phyloP scores from a whole-genome alignment of 1,140 invertebrate genomes.

The Heliconius nattereri region DNA sequence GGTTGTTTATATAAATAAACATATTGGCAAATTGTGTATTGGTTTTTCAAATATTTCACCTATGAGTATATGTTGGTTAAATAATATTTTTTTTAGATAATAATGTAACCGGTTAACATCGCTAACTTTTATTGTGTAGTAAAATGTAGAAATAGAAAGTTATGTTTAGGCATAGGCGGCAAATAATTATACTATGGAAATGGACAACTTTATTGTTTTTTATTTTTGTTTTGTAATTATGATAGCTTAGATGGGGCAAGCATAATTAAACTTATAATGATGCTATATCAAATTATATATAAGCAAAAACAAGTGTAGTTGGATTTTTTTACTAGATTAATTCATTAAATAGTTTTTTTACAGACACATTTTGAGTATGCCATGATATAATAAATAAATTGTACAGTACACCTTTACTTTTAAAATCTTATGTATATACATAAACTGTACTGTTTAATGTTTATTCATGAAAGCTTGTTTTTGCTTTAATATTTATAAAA shows the following conservation, averaged over 20 bases:
- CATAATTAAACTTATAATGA: constrained; percentile 24
- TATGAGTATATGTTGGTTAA: too few relatives aligned
- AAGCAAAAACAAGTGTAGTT: constrained; percentile 31
- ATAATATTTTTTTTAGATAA: too few relatives aligned
- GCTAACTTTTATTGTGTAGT: background rate
- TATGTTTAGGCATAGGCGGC: constrained; percentile 1
- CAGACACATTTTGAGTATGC: background rate
- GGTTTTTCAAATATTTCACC: too few relatives aligned
- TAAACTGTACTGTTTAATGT: background rate
- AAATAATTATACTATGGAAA: background rate
- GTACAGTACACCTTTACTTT: background rate
- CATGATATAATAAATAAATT: background rate
- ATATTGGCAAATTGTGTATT: too few relatives aligned
- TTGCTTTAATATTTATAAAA: constrained; percentile 24
- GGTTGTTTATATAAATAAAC: too few relatives aligned
- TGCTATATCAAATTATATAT: constrained; percentile 28
- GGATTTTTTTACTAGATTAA: background rate
- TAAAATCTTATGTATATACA: background rate
- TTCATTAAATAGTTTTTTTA: background rate
- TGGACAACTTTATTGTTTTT: background rate
- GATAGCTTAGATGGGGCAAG: background rate
- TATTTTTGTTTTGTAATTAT: background rate
- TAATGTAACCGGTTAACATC: too few relatives aligned
- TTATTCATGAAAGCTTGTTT: constrained; percentile 18
- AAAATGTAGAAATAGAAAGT: constrained; percentile 17